Conservation (phyloP, 2,888 invertebrate genomes). For the Leptinotarsa tumamoca region DNA sequence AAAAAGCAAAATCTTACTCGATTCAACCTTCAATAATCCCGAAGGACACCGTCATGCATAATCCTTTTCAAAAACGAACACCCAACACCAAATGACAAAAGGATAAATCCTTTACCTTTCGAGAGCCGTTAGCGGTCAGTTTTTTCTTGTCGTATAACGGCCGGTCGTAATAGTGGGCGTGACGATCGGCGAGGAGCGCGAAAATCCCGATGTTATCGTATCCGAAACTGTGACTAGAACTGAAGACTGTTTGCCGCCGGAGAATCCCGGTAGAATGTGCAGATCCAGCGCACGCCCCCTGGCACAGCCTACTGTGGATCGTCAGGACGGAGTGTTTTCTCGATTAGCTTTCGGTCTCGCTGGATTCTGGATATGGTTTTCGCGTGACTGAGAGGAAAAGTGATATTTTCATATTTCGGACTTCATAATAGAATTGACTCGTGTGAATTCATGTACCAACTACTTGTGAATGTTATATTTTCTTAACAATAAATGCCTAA, state of each 20-base stretch:
- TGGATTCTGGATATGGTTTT: not conserved
- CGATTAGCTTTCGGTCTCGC: not conserved
- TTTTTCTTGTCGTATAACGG: constrained; percentile 11
- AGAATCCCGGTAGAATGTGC: constrained; percentile 47
- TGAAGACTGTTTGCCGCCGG: constrained; percentile 50
- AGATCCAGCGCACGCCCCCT: constrained; percentile 51
- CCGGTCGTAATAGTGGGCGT: constrained; percentile 50
- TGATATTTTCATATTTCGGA: not conserved
- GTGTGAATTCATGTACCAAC: no score
- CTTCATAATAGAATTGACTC: not conserved
- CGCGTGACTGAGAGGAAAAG: not conserved
- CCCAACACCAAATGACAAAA: constrained; percentile 11
- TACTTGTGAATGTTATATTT: no score
- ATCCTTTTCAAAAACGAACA: not conserved
- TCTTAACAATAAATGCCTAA: no score
- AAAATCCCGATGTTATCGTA: constrained; percentile 33
- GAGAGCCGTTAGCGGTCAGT: not conserved
- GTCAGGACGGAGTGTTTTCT: constrained; percentile 27
- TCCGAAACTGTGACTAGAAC: constrained; percentile 44
- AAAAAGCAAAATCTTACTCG: not conserved
- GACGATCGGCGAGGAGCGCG: constrained; percentile 36
- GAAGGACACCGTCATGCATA: constrained; percentile 15
- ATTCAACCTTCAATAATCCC: not conserved
- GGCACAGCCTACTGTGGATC: constrained; percentile 23
- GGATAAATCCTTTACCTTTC: constrained; percentile 2